Base-by-base conservation (phyloP, 2,888 invertebrate species). In the Podotricha telesiphe region DNA sequence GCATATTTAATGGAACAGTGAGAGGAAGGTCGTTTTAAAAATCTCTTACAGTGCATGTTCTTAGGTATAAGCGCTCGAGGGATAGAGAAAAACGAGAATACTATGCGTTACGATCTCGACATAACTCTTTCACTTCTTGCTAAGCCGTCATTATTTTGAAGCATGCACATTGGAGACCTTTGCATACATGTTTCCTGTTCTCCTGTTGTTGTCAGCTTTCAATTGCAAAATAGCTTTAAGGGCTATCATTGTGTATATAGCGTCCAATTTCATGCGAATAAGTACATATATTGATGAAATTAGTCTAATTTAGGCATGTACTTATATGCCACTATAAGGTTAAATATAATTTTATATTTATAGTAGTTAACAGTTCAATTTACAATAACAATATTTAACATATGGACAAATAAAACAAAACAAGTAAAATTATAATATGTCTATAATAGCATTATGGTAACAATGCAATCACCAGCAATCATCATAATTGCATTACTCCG, bases 111-210 rank as follows among this genome's bases (percentile, higher is more conserved):
- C 28, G 28, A 28, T 28, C 53, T 55, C 53, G 53, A 55, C 53
- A 34, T 55, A 34, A 55, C 53, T 11, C 53, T 11, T 53, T 53
- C 53, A 34, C 11, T 55, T 17, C 53, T 55, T 34, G 34, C 53
- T 34, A 34, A 55, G 53, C 3, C 53, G 34, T 55, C 53, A 55
- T 55, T 55, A 55, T 28, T 55, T 55, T 55, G 53, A 55, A 55
- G 53, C 53, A 55, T 34, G 53, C 34, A 55, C 53, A 55, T 55
- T 55, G 28, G 53, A 55, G 53, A 55, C n/a, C 53, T 34, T 55
- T 53, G 34, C 17, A 55, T 34, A 34, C 11, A n/a, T 53, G 34
- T 53, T 53, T 17, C 34, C 13, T 8, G 10, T 53, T 34, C 28
- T 53, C n/a, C 28, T 34, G 4, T 15, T 34, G n/a, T 53, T 34